Base-by-base conservation (phyloP, 2,888 invertebrate genomes). In the Tolmerus cingulatus region DNA sequence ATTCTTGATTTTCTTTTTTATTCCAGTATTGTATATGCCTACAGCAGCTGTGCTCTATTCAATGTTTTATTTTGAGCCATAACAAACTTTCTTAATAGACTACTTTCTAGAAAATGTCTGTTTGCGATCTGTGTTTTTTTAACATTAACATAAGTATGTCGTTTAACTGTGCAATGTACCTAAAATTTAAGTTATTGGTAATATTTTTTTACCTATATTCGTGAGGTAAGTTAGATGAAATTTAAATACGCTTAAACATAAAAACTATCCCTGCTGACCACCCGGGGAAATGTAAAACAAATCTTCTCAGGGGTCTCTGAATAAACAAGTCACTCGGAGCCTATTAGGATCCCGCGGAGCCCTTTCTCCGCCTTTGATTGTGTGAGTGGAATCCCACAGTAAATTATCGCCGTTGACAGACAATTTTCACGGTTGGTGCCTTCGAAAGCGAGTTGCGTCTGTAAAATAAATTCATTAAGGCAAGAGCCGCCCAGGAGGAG, bases 401-500 rank as follows among this genome's bases (percentile, higher is more conserved):
- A 51, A 79, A 79, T 78, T 79, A 79, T 79, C 14, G 5, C 16
- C 23, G 40, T 79, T 79, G 79, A 79, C 79, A 79, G 37, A n/a
- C 66, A 66, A 66, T 66, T 66, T 66, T 66, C 66, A 66, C 66
- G 66, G 66, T 66, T 78, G 12, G n/a, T 78, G 23, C 78, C 12
- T 23, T 78, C 43, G 19, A 78, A 78, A 78, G 66, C 8, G 66
- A 77, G 7, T 77, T 37, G 16, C 9, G 27, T 14, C 30, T 81
- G 81, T 46, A 46, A 51, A 81, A 43, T 23, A 51, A 37, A 37
- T 81, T 81, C 55, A 81, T 81, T 66, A 66, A 8, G 12, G 23
- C 9, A 66, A 19, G 23, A 27, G 66, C 19, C 66, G 66, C 66
- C 27, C 66, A 23, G 66, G 66, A 23, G 66, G 66, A 66, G 66